A percentile compares a stretch with the other conserved stretches of the same genome.
phyloP scores from a whole-genome alignment of 2,113 vertebrate genomes.

The Sylvicapra grimmia region DNA sequence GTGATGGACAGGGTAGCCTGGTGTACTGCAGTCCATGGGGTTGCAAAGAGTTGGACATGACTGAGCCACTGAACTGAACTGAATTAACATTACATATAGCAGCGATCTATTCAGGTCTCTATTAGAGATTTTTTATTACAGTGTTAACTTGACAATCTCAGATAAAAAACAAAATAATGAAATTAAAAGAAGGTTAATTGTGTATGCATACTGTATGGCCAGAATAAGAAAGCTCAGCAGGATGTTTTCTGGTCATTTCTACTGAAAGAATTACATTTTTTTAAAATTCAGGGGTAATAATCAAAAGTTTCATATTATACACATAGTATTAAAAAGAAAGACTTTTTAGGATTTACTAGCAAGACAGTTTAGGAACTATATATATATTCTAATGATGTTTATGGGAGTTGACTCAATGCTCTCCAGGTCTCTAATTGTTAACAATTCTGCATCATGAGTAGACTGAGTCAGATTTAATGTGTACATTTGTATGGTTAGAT shows the following conservation, averaged over 20 bases:
- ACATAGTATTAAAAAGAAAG: background rate
- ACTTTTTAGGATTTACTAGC: background rate
- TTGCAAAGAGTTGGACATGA: background rate
- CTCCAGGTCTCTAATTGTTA: background rate
- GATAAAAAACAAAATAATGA: conserved; percentile 43
- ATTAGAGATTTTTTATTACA: conserved; percentile 46
- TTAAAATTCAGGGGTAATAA: background rate
- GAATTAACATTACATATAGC: background rate
- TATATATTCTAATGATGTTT: background rate
- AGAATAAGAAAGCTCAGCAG: conserved; percentile 22
- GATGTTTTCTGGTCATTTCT: background rate
- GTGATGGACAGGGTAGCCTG: background rate
- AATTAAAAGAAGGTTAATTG: conserved; percentile 53
- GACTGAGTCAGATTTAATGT: background rate
- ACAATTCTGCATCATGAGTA: background rate
- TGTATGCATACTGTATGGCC: background rate
- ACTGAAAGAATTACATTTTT: background rate
- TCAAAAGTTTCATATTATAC: background rate
- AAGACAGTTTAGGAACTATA: background rate
- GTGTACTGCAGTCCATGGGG: background rate
- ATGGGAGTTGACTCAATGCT: background rate
- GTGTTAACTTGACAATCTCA: conserved; percentile 38
- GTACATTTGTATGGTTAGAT: background rate
- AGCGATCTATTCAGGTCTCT: background rate
- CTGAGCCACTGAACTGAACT: background rate